phyloP scores from a whole-genome alignment of 2,888 invertebrate genomes.

The Ectemnius continuus region DNA sequence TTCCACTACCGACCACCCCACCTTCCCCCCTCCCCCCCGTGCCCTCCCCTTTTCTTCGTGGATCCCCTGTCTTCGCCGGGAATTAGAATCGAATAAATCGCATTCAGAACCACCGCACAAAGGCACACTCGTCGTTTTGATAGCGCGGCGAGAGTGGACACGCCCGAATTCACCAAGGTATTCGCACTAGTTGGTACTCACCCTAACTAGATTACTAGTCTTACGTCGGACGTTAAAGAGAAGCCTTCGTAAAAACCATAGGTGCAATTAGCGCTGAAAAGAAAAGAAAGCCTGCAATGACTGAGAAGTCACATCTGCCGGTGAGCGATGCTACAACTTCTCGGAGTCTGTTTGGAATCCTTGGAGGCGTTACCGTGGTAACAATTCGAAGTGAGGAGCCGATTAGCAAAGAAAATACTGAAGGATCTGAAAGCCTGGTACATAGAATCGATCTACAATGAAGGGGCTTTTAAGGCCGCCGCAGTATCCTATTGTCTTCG shows the following conservation, averaged over 20 bases:
- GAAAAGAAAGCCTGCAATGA: background rate
- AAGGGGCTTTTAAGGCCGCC: conserved; percentile 69
- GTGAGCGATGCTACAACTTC: conserved; percentile 42
- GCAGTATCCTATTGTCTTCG: conserved; percentile 61
- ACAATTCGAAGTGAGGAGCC: conserved; percentile 68
- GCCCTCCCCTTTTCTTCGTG: background rate
- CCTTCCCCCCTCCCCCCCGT: background rate
- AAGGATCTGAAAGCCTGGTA: conserved; percentile 51
- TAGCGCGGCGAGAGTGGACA: conserved; percentile 3
- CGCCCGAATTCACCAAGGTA: background rate
- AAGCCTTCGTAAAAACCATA: background rate
- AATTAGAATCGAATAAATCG: conserved; percentile 42
- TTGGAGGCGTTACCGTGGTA: conserved; percentile 67
- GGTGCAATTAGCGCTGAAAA: background rate
- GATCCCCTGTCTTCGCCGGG: conserved; percentile 5
- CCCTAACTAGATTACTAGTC: background rate
- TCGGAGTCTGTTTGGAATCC: conserved; percentile 50
- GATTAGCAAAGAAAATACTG: conserved; percentile 74
- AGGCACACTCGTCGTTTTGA: conserved; percentile 34
- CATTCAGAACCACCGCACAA: conserved; percentile 26
- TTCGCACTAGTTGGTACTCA: background rate
- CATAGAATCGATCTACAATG: conserved; percentile 66
- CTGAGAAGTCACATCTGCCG: conserved; percentile 18
- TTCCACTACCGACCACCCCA: conserved; percentile 28
- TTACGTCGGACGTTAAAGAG: background rate